Base-by-base conservation (phyloP, 2,797 vertebrate species). In the Falco rusticolus region DNA sequence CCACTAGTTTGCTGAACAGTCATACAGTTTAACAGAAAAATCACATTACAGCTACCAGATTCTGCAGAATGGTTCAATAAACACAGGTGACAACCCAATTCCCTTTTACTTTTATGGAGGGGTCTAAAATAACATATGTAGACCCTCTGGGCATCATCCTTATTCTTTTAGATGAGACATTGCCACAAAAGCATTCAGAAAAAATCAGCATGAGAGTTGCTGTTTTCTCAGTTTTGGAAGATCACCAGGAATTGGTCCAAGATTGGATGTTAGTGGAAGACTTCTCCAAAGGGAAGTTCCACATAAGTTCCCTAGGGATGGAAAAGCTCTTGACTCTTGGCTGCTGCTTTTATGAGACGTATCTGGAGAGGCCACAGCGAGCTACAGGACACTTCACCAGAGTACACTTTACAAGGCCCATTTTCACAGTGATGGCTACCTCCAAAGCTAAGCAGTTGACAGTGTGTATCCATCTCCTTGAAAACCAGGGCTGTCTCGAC, bases 11-110 rank as follows among this genome's bases (percentile, higher is more conserved):
- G 66, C 61, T 75, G 54, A 84, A 37, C 19, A 51, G 61, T 72
- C 47, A 51, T 18, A 33, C 10, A 28, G 48, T 75, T 78, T 81
- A 92, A 93, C 12, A 89, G 81, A 76, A 95, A 95, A 89, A 90
- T 94, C 75, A 50, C 45, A 59, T 64, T 86, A 45, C 41, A 57
- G 80, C 41, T 90, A 77, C 79, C 78, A 90, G 37, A 86, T 93
- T 92, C 84, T 81, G 63, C 61, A 74, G 61, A 79, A 61, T 21
- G 37, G 64, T 48, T 90, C 81, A 89, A 43, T 89, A 93, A 92
- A 83, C 13, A 19, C 3, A 61, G 69, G 63, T 78, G 68, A 87
- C 78, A 80, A 70, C 37, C 20, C 37, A 83, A 69, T 70, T 91
- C 75, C 39, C 47, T 56, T 25, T 34, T 78, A 25, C 26, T 80